Evolutionary conservation across 2,113 vertebrate genomes (phyloP), one percentile per base, ranked within the genome.

Genomic region (Arothron firmamentum): DNA sequence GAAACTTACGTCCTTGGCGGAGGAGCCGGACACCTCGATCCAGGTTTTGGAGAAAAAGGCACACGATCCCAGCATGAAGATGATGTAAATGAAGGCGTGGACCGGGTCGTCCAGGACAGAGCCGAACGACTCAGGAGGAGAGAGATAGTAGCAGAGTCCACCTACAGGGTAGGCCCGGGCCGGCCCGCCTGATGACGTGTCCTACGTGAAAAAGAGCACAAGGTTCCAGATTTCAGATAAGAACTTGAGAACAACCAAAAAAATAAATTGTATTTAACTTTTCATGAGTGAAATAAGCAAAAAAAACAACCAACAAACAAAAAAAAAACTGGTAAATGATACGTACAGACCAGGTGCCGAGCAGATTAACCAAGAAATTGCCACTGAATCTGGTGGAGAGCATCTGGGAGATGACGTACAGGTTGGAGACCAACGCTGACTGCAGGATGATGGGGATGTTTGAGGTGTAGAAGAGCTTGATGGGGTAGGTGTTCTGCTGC

Each of bases 371-470:
- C 57, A 99, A 80, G 67, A 99, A 88, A 80, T 99, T 99, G 67
- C 97, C 96, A 52, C 96, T 99, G 89, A 99, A 99, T 18, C 97
- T 94, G 0, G 96, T 96, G 6, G 97, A 98, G 56, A 99, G 91
- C 97, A 99, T 99, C 89, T 99, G 97, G 53, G 97, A 99, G 87
- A 99, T 99, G 59, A 99, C 95, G 0, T 99, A 99, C 19, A 99
- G 82, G 81, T 99, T 98, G 77, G 97, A 99, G 43, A 99, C 97
- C 59, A 99, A 80, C 3, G 97, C 97, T 0, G 97, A 99, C 85
- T 99, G 97, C 62, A 99, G 92, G 84, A 99, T 99, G 89, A 99
- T 99, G 85, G 97, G 97, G 80, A 99, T 98, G 89, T 99, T 99
- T 75, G 97, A 99, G 25, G 97, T 99, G 56, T 99, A 99, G 89